Evolutionary conservation across 2,797 vertebrate species (phyloP).

Genomic region (Sebastes reedi): DNA sequence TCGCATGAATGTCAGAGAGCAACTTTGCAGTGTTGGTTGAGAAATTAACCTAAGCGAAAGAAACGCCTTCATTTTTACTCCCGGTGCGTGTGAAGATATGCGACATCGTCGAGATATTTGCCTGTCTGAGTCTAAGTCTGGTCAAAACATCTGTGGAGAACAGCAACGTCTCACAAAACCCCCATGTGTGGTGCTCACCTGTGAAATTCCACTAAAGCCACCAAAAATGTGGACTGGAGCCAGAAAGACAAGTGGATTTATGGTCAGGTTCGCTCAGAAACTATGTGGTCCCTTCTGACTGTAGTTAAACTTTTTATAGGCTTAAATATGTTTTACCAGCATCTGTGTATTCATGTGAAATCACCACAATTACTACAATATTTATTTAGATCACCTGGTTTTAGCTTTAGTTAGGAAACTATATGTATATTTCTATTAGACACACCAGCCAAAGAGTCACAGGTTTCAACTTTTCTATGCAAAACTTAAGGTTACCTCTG

Average conservation of each 20-base stretch:
- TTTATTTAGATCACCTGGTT: not conserved
- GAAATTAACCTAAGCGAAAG: conserved; percentile 23
- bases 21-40: conserved; percentile 23
- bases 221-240: conserved; percentile 47
- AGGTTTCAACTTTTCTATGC: not conserved
- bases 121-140: conserved; percentile 32
- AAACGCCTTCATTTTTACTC: conserved; percentile 25
- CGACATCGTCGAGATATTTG: conserved; percentile 36
- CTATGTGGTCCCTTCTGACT: not conserved
- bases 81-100: conserved; percentile 12
- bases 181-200: conserved; percentile 60
- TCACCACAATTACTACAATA: not conserved
- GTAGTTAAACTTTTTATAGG: not conserved
- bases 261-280: not conserved
- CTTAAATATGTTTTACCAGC: not conserved
- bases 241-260: conserved; percentile 58
- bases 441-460: not conserved
- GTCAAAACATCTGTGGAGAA: conserved; percentile 57
- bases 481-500: not conserved
- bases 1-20: conserved; percentile 5
- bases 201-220: conserved; percentile 69
- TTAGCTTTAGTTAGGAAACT: not conserved
- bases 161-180: conserved; percentile 37
- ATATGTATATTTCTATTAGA: not conserved
- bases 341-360: not conserved